A percentile compares a stretch with the other conserved stretches of the same genome.
phyloP scores from a whole-genome alignment of 2,797 vertebrate species.

The Scleropages formosus region DNA sequence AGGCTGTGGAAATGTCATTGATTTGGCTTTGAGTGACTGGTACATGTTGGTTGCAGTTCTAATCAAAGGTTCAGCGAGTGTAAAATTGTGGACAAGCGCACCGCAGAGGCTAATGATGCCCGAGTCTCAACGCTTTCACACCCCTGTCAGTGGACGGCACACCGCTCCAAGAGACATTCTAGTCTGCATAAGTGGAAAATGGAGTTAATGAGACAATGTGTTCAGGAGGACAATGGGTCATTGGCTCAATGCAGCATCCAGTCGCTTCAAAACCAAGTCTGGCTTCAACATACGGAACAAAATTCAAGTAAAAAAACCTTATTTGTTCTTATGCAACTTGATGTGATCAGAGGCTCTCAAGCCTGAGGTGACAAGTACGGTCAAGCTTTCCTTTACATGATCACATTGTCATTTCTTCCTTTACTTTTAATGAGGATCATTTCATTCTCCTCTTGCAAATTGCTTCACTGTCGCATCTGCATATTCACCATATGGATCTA shows the following conservation, averaged over 20 bases:
- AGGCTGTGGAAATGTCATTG: no score
- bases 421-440: slow-evolving; percentile 29
- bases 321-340: not conserved
- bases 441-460: not conserved
- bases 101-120: slow-evolving; percentile 3
- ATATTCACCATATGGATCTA: not conserved
- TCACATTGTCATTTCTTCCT: slow-evolving; percentile 3
- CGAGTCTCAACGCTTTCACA: not conserved
- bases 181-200: not conserved
- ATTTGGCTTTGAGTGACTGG: no score
- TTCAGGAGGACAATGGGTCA: not conserved
- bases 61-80: no score
- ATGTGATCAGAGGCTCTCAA: slow-evolving; percentile 19
- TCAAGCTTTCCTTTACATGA: not conserved
- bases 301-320: not conserved
- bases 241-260: not conserved
- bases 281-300: not conserved
- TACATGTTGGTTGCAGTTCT: not conserved
- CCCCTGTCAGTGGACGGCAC: not conserved
- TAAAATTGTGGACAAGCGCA: not conserved
- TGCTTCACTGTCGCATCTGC: not conserved
- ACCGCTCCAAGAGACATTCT: not conserved
- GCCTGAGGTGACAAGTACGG: slow-evolving; percentile 14
- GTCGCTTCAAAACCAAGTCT: not conserved
- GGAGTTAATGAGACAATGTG: slow-evolving; percentile 6